Evolutionary conservation across 2,888 invertebrate species (phyloP), one percentile per base, ranked within the genome.

Genomic region (Hanleya hanleyi): DNA sequence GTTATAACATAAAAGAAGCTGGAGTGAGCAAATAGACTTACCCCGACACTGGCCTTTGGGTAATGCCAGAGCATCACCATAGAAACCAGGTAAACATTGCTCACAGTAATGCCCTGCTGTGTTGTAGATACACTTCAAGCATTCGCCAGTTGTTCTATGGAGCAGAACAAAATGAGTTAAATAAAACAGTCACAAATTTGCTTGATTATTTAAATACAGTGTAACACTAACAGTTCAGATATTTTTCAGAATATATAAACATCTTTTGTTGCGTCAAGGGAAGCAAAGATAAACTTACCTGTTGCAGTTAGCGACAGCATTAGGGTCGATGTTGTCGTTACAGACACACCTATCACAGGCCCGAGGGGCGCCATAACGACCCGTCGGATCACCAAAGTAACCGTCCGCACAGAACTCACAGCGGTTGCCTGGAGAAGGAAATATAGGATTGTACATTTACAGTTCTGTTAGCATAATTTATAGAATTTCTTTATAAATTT

Each of bases 371-470:
- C 91, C 91, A 79, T 93, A 92, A 70, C 93, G 92, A 0, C 96
- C 96, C 7, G 93, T 94, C 0, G 97, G 96, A 87, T 98, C 97
- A 0, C 98, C 99, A 87, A 93, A 97, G 92, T 95, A 98, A 1
- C 99, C 98, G 89, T 99, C 99, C 2, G 97, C 95, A 87, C 99
- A 99, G 26, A 95, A 93, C 86, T 99, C 98, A 89, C 99, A 99
- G 65, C 93, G 93, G 36, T 94, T 93, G 68, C 96, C 95, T 94
- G 79, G 9, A 57, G 26, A 57, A 57, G 29, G 29, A 57, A 47
- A 7, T n/a, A 47, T 4, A 7, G 22, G 22, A 7, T 57, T 22
- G 4, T 4, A 57, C 4, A 57, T 9, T 41, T 12, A 12, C 18
- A 41, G 18, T 41, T 41, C 9, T 41, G 9, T 41, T 41, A 12